Evolutionary conservation across 2,888 invertebrate species (phyloP).

Genomic region (Drosophila emarginata): DNA sequence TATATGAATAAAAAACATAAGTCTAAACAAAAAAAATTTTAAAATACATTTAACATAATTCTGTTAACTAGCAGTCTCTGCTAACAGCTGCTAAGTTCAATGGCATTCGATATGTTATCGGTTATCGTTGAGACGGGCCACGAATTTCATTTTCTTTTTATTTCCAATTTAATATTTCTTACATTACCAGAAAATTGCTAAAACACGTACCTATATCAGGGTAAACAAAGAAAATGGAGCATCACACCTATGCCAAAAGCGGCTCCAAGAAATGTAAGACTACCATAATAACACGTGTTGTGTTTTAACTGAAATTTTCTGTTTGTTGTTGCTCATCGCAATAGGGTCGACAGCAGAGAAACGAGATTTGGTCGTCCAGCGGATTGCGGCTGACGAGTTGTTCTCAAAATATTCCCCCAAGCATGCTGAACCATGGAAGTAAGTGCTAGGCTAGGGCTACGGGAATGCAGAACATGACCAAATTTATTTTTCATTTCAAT

Average conservation of each 20-base stretch:
- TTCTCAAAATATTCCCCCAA: slow-evolving; percentile 74
- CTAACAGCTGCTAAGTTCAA: too few relatives aligned
- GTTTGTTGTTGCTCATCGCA: not conserved
- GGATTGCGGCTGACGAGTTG: slow-evolving; percentile 77
- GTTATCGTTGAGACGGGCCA: not conserved
- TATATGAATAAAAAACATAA: slow-evolving; percentile 34
- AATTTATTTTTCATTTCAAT: not conserved
- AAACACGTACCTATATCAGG: not conserved
- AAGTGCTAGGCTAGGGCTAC: slow-evolving; percentile 38
- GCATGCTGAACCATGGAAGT: slow-evolving; percentile 79
- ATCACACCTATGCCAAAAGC: slow-evolving; percentile 13
- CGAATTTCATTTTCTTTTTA: not conserved
- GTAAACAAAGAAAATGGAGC: not conserved
- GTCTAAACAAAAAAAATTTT: slow-evolving; percentile 14
- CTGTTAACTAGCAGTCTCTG: too few relatives aligned
- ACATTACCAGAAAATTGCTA: not conserved
- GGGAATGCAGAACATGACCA: not conserved
- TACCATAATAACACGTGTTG: slow-evolving; percentile 13
- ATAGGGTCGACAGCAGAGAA: slow-evolving; percentile 80
- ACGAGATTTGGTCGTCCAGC: slow-evolving; percentile 73
- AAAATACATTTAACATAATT: slow-evolving; percentile 6
- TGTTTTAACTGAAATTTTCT: not conserved
- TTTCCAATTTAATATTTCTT: not conserved
- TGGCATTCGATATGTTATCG: too few relatives aligned
- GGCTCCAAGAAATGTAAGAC: slow-evolving; percentile 73